A percentile compares a stretch with the other conserved stretches of the same genome.
Evolutionary conservation across 2,113 vertebrate species (phyloP).

Genomic region (Eira barbara): DNA sequence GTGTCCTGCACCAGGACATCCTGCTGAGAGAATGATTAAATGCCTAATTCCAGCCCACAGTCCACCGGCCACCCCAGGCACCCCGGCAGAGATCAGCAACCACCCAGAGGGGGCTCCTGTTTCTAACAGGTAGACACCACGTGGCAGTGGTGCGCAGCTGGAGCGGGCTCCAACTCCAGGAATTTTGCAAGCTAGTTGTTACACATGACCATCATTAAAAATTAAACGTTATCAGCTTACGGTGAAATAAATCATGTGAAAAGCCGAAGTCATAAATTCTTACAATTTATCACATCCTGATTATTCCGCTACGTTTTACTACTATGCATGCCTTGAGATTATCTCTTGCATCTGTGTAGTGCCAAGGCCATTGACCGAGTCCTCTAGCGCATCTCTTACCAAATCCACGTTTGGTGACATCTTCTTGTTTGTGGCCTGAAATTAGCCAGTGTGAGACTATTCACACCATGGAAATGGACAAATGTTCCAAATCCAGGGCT

Average conservation of each 20-base stretch:
- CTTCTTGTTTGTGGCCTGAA: background rate
- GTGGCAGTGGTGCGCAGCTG: accelerated
- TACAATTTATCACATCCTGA: no score
- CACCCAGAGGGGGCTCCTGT: background rate
- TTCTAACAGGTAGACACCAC: background rate
- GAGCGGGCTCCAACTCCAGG: background rate
- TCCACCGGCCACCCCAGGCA: background rate
- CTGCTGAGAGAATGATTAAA: background rate
- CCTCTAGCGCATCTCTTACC: background rate
- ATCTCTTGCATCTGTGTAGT: no score
- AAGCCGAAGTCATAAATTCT: background rate
- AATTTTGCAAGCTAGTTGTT: background rate
- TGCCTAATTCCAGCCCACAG: background rate
- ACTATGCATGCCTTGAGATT: background rate
- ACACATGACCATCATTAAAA: background rate
- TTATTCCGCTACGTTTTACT: no score
- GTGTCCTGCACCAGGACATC: background rate
- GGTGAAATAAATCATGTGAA: background rate
- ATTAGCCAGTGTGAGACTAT: background rate
- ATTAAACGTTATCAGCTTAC: background rate
- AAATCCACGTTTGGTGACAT: no score
- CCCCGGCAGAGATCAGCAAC: no score
- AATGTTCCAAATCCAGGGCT: background rate
- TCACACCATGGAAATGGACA: background rate
- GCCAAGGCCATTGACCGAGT: accelerated